These are phyloP conservation scores for Macheiramphus alcinus DNA, from an alignment of 2,113 vertebrate genomes.

Conservation along the genomic window DNA sequence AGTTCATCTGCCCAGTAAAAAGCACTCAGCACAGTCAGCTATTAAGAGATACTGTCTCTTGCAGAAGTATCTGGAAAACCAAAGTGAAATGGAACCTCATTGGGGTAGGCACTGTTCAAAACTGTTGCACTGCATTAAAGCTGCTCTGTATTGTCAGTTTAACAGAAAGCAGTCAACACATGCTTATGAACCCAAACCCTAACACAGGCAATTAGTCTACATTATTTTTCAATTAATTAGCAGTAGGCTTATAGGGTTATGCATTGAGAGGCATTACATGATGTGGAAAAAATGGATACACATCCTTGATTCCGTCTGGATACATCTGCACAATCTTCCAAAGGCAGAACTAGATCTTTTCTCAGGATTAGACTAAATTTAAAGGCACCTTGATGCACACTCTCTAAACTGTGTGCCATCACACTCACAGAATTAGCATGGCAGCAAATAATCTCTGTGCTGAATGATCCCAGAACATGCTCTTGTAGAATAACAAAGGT, in stretches of 20 bases:
- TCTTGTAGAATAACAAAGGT: not conserved
- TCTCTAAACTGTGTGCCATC: not conserved
- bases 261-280: not conserved
- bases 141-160: not conserved
- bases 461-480: not conserved
- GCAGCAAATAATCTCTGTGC: not conserved
- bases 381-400: not conserved
- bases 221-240: not conserved
- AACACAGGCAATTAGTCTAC: not conserved
- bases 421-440: not conserved
- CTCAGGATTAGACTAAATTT: not conserved
- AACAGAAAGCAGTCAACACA: not conserved
- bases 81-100: not conserved
- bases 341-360: not conserved
- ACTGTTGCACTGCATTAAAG: not conserved
- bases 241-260: not conserved
- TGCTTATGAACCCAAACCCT: not conserved
- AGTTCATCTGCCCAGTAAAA: not conserved
- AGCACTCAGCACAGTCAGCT: not conserved
- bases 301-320: not conserved
- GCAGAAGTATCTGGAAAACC: not conserved
- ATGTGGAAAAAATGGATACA: not conserved
- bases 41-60: not conserved
- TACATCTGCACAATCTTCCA: not conserved
- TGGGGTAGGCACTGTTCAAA: not conserved